Evolutionary conservation across 2,113 vertebrate species (phyloP).

Genomic region (Sinocyclocheilus grahami): DNA sequence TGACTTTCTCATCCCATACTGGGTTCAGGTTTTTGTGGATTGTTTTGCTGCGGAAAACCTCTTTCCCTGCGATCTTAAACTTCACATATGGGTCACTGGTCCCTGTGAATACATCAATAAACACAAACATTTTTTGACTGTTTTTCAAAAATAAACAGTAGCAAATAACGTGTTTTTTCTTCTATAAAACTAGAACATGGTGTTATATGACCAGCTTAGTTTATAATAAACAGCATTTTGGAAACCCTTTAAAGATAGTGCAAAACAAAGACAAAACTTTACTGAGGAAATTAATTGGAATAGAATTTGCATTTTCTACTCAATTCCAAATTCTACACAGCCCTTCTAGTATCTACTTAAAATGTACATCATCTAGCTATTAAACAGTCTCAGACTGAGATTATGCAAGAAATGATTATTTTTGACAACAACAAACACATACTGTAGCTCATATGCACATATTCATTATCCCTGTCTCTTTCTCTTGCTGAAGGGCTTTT

Average conservation of each 20-base stretch:
- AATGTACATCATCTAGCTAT: background rate
- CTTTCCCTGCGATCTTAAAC: conserved; percentile 95
- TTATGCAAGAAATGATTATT: too few species aligned
- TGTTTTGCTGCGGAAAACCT: conserved; percentile 95
- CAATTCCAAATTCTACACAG: background rate
- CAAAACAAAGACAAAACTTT: background rate
- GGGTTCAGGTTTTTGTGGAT: conserved; percentile 97
- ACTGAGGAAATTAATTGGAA: background rate
- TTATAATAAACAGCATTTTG: background rate
- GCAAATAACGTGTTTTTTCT: too few species aligned
- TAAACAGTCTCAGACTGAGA: too few species aligned
- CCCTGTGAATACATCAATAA: conserved; percentile 72
- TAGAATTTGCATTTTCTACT: background rate
- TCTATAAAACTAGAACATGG: background rate
- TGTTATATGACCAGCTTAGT: background rate
- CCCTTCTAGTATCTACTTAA: background rate
- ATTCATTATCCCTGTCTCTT: background rate
- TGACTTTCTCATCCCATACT: conserved; percentile 91
- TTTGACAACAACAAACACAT: background rate
- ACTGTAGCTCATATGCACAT: background rate
- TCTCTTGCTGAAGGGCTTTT: background rate
- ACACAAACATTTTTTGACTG: background rate
- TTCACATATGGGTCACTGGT: conserved; percentile 98
- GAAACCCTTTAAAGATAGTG: background rate
- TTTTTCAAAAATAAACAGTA: background rate